These are phyloP conservation scores for Muscicapa striata DNA, from an alignment of 2,797 vertebrate genomes.

Conservation along the genomic window DNA sequence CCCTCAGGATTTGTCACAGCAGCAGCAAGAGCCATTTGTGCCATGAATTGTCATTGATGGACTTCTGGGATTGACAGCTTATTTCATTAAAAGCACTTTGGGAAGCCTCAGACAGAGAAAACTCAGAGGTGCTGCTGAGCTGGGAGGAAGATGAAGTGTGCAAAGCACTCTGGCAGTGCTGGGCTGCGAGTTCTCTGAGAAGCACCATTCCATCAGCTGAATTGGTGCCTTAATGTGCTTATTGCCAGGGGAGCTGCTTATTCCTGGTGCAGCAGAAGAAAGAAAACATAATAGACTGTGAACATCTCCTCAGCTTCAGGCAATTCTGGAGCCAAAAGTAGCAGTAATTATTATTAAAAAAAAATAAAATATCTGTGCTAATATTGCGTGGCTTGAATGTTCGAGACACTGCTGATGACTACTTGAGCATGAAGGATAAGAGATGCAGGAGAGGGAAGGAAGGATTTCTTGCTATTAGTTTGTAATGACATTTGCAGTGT, in stretches of 20 bases:
- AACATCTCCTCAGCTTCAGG: background rate
- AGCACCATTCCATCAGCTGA: constrained; percentile 39
- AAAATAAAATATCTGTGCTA: background rate
- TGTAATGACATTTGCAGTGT: background rate
- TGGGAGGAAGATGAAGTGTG: constrained; percentile 6
- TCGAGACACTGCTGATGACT: background rate
- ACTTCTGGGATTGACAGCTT: background rate
- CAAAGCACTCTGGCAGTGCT: background rate
- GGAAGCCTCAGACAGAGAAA: background rate
- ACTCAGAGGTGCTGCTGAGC: background rate
- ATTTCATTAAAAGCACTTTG: constrained; percentile 36
- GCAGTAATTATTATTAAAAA: background rate
- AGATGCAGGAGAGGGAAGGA: constrained; percentile 16
- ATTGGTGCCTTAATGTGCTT: constrained; percentile 13
- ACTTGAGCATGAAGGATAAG: constrained; percentile 59
- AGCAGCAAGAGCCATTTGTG: background rate
- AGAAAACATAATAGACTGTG: background rate
- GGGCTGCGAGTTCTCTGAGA: background rate
- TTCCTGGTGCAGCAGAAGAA: background rate
- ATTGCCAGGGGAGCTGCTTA: constrained; percentile 34
- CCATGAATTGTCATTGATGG: background rate
- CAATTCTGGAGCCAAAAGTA: background rate
- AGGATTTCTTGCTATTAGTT: constrained; percentile 11
- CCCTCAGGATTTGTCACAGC: background rate
- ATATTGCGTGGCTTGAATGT: background rate